These are phyloP conservation scores for Harpalus rufipes DNA, from an alignment of 2,888 invertebrate genomes.

Conservation along the genomic window DNA sequence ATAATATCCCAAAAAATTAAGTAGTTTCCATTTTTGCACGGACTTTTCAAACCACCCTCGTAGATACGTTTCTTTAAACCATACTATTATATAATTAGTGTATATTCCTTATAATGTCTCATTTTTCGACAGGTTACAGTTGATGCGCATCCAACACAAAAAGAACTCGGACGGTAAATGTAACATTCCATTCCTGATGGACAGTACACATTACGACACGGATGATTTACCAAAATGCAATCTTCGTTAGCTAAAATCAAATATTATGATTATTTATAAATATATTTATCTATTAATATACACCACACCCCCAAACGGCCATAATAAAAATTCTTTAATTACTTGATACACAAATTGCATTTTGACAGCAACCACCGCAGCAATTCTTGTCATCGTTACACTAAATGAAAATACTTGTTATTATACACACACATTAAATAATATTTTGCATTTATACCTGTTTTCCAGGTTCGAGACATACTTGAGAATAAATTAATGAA, in stretches of 20 bases:
- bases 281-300: background rate
- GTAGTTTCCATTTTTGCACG: too few relatives aligned
- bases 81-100: too few relatives aligned
- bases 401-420: conserved; percentile 77
- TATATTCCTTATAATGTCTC: background rate
- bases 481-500: conserved; percentile 28
- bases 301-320: conserved; percentile 50
- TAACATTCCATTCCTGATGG: conserved; percentile 73
- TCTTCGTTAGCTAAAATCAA: conserved; percentile 72
- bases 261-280: conserved; percentile 14
- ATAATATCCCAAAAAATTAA: too few relatives aligned
- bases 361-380: conserved; percentile 81
- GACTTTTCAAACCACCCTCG: too few relatives aligned
- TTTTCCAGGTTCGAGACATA: conserved; percentile 68
- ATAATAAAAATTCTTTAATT: conserved; percentile 71
- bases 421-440: conserved; percentile 23
- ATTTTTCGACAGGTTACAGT: conserved; percentile 43
- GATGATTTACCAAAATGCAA: conserved; percentile 71
- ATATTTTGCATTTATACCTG: conserved; percentile 69
- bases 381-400: conserved; percentile 81
- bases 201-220: conserved; percentile 72
- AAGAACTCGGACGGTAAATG: conserved; percentile 68
- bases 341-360: conserved; percentile 80
- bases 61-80: too few relatives aligned
- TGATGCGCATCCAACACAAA: conserved; percentile 35